Evolutionary conservation across 2,888 invertebrate genomes (phyloP), one percentile per base, ranked within the genome.

Genomic region (Anagyrus pseudococci): DNA sequence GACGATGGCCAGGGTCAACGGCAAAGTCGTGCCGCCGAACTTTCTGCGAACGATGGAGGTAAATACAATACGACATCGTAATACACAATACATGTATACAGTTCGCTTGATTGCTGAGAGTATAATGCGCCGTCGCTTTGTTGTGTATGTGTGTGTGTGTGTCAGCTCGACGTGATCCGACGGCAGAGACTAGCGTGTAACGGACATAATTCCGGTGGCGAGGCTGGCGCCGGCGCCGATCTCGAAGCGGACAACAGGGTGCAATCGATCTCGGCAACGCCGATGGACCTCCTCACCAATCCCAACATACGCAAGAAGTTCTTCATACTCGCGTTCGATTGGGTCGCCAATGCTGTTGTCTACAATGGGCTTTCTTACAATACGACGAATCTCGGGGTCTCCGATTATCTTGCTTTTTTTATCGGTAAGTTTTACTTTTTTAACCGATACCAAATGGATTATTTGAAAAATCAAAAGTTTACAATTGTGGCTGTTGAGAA

Each of bases 291-390:
- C 46, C 85, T 88, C 62, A 82, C 84, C 70, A 87, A 88, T 74
- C 87, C 88, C 0, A 88, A 88, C 76, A 86, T 88, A 67, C 82
- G 88, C 48, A 88, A 85, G 72, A 89, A 88, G 72, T 88, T 88
- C 68, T 82, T 88, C 25, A 83, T 89, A 54, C 79, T 88, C 23
- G 86, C 87, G 0, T 87, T 88, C 69, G 86, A 87, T 71, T 89
- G 88, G 88, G 84, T 88, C 6, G 85, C 87, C 40, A 82, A 88
- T 58, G 88, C 88, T n/a, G 86, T 88, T 1, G 88, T 88, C 2
- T 89, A 89, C 76, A 88, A 88, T 71, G 87, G 88, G 58, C 80
- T 89, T 52, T 87, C 88, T 70, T 88, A 88, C 71, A 89, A 88
- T 74, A 84, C 88, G 17, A 84, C 87, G 26, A 88, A 88, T 78